These are phyloP conservation scores for Natator depressus DNA, from an alignment of 2,113 vertebrate genomes.

Conservation along the genomic window DNA sequence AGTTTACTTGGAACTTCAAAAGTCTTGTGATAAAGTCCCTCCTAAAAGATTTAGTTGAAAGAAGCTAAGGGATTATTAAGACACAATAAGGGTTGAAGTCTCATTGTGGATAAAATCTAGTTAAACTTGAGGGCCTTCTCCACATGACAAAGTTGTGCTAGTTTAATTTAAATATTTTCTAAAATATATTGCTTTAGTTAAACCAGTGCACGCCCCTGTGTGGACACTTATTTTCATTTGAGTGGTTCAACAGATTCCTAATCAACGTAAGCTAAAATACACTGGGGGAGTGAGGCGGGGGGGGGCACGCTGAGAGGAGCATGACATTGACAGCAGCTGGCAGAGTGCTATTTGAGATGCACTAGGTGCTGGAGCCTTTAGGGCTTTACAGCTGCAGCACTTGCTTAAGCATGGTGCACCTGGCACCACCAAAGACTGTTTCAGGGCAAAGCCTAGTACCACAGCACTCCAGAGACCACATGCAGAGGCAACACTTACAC, in stretches of 20 bases:
- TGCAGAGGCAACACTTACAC: no score
- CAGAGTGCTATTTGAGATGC: no score
- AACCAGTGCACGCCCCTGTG: rapidly evolving
- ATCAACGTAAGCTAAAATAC: background rate
- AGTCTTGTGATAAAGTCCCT: background rate
- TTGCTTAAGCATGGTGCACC: no score
- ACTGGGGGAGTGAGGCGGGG: no score
- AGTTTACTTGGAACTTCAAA: background rate
- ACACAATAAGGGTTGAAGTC: background rate
- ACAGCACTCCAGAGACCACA: no score
- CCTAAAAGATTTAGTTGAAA: background rate
- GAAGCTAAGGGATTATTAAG: background rate
- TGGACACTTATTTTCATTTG: no score
- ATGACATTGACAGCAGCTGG: no score
- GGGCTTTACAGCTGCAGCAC: no score
- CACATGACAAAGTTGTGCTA: background rate
- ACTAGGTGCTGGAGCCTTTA: no score
- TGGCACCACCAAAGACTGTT: no score
- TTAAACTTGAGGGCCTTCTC: background rate
- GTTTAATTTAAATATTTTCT: background rate
- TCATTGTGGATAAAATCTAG: background rate
- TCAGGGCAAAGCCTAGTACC: no score
- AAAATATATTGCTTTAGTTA: background rate
- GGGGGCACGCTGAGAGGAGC: no score
- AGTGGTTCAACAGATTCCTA: background rate